Evolutionary conservation across 1,140 invertebrate genomes (phyloP).

Genomic region (Pseudomyrmex dendroicus): DNA sequence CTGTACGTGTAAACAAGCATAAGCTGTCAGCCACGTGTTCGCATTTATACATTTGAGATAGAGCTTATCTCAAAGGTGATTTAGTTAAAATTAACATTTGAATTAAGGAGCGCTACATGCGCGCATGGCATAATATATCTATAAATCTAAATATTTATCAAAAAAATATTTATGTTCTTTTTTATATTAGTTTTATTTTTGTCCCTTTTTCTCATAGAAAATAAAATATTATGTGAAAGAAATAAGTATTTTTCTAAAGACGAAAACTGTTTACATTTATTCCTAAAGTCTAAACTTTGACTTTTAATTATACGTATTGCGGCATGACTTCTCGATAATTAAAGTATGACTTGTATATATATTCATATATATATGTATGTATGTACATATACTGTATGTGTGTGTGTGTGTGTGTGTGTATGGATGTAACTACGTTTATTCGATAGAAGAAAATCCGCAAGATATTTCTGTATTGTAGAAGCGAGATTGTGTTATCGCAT

Average conservation of each 20-base stretch:
- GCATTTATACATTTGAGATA: background rate
- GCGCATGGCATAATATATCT: conserved; percentile 2
- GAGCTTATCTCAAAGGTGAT: conserved; percentile 38
- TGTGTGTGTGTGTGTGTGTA: too few relatives aligned
- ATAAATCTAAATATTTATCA: background rate
- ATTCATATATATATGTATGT: too few relatives aligned
- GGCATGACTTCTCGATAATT: background rate
- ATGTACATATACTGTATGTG: too few relatives aligned
- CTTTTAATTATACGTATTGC: background rate
- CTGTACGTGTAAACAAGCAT: background rate
- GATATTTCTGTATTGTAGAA: conserved; percentile 17
- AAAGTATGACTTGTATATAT: background rate
- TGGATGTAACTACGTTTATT: conserved; percentile 5
- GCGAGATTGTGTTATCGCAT: conserved; percentile 66
- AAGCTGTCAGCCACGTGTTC: conserved; percentile 30
- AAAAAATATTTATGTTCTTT: background rate
- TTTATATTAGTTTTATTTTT: conserved; percentile 12
- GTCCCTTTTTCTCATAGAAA: conserved; percentile 6
- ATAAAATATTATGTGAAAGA: background rate
- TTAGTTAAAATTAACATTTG: conserved; percentile 54
- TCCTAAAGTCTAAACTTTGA: background rate
- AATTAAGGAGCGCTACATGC: conserved; percentile 1
- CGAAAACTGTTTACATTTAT: background rate
- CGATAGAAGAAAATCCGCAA: conserved; percentile 21
- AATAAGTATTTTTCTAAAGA: background rate